A percentile compares a stretch with the other conserved stretches of the same genome.
Conservation (phyloP, 37 sponge, comb jelly and placozoan genomes). For the Hormiphora californensis region DNA sequence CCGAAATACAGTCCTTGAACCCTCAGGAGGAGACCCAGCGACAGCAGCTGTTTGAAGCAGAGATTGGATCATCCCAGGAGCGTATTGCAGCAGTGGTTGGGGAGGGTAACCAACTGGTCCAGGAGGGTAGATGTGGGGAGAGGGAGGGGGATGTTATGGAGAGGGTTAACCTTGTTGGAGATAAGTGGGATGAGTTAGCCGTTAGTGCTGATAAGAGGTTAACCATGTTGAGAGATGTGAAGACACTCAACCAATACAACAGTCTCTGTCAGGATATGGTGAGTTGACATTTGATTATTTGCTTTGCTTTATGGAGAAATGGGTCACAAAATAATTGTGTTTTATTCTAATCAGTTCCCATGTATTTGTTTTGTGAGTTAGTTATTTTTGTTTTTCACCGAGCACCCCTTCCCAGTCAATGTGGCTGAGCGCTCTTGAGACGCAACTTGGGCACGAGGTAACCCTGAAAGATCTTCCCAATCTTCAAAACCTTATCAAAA, state of each 20-base stretch:
- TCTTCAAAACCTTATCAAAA: slow-evolving; percentile 75
- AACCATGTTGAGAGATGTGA: slow-evolving; percentile 11
- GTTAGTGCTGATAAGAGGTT: slow-evolving; percentile 6
- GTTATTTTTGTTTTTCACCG: background rate
- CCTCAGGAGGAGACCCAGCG: slow-evolving; percentile 79
- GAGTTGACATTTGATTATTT: background rate
- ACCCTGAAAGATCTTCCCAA: slow-evolving; percentile 75
- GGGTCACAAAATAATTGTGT: too few species aligned
- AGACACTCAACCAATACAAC: slow-evolving; percentile 17
- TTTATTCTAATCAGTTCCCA: background rate
- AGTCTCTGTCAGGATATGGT: slow-evolving; percentile 51
- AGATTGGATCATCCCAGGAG: slow-evolving; percentile 80
- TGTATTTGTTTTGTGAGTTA: background rate
- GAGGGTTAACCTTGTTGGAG: slow-evolving; percentile 5
- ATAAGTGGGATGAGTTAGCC: slow-evolving; percentile 50
- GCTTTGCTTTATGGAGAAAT: too few species aligned
- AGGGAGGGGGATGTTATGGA: slow-evolving; percentile 50
- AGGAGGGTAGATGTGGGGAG: slow-evolving; percentile 30
- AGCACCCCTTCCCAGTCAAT: background rate
- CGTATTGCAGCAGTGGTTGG: slow-evolving; percentile 67
- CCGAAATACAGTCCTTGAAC: background rate
- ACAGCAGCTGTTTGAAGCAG: slow-evolving; percentile 90
- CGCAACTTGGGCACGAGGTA: slow-evolving; percentile 60
- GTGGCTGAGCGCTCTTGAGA: slow-evolving; percentile 24
- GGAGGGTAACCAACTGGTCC: slow-evolving; percentile 38